These are phyloP conservation scores for Chelonoidis abingdonii DNA, from an alignment of 2,113 vertebrate species.

Conservation along the genomic window DNA sequence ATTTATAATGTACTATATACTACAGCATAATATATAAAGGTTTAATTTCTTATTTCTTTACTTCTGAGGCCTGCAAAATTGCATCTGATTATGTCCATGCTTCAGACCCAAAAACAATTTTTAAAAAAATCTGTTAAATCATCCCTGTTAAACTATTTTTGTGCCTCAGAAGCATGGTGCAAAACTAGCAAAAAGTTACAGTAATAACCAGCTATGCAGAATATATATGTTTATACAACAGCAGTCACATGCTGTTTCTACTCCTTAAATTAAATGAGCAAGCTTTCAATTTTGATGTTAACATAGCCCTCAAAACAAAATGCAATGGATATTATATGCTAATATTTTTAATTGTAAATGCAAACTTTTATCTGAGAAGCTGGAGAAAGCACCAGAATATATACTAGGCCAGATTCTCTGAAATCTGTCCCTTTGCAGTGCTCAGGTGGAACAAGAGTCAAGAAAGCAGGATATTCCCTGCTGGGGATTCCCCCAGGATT, in stretches of 20 bases:
- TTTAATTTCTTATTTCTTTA: not conserved
- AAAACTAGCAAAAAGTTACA: not conserved
- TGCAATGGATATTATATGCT: too few relatives aligned
- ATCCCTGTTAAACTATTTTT: not conserved
- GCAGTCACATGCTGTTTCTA: not conserved
- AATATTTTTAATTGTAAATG: not conserved
- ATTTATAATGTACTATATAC: not conserved
- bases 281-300: not conserved
- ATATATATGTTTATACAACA: not conserved
- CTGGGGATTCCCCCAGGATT: not conserved
- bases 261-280: slow-evolving; percentile 15
- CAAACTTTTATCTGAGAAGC: not conserved
- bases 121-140: not conserved
- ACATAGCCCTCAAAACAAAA: not conserved
- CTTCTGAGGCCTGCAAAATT: not conserved
- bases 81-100: not conserved
- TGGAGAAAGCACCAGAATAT: not conserved
- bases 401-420: not conserved
- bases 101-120: not conserved
- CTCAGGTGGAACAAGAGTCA: not conserved
- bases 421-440: not conserved
- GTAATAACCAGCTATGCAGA: not conserved
- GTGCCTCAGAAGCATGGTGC: not conserved
- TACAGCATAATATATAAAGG: not conserved
- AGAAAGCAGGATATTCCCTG: not conserved